A percentile compares a stretch with the other conserved stretches of the same genome.
phyloP scores from a whole-genome alignment of 2,888 invertebrate species.

The Sisyra terminalis region DNA sequence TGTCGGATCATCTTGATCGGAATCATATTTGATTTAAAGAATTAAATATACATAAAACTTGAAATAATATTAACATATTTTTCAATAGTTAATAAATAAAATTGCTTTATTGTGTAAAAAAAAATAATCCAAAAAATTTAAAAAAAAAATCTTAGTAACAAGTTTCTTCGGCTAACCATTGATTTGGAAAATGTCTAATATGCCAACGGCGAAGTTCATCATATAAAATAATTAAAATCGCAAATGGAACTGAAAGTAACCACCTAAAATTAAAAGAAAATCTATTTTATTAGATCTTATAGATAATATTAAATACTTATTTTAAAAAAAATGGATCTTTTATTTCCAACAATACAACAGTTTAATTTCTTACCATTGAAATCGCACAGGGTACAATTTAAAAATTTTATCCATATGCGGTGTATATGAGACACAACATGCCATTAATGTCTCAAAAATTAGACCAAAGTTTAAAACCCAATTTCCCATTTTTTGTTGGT shows the following conservation, averaged over 20 bases:
- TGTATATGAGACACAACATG: constrained; percentile 46
- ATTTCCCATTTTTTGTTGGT: constrained; percentile 62
- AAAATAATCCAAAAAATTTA: neutral
- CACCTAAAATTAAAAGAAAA: constrained; percentile 23
- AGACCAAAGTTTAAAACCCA: constrained; percentile 44
- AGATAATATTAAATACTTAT: no score
- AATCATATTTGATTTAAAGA: no score
- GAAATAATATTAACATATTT: no score
- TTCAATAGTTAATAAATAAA: no score
- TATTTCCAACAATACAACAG: no score
- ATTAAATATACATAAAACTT: no score
- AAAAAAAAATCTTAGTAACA: constrained; percentile 38
- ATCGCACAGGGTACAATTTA: constrained; percentile 49
- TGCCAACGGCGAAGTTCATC: constrained; percentile 58
- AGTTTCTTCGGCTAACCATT: constrained; percentile 58
- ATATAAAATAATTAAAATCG: constrained; percentile 51
- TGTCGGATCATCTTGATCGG: no score
- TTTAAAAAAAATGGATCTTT: no score
- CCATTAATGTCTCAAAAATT: constrained; percentile 43
- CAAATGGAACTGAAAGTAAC: constrained; percentile 55
- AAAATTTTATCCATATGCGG: constrained; percentile 51
- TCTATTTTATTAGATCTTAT: no score
- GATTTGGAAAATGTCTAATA: constrained; percentile 46
- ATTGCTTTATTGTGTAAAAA: no score
- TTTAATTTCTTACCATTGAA: constrained; percentile 29